These are phyloP conservation scores for Troilus luridus DNA, from an alignment of 2,888 invertebrate species.

Conservation along the genomic window DNA sequence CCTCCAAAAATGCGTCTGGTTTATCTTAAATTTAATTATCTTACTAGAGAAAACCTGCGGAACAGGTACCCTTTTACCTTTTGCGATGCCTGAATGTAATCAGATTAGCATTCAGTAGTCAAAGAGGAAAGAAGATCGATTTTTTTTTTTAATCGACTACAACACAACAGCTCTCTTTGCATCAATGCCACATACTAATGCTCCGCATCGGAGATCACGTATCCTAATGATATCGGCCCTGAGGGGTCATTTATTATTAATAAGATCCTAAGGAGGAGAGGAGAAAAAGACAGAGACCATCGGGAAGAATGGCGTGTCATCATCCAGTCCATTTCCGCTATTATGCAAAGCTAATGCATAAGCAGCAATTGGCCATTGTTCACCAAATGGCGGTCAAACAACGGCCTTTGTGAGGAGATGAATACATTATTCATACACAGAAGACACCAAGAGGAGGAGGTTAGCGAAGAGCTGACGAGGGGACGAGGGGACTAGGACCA, in stretches of 20 bases:
- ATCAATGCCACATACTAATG: conserved; percentile 15
- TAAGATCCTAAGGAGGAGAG: conserved; percentile 36
- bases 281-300: conserved; percentile 28
- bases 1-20: no score
- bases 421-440: conserved; percentile 45
- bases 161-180: not conserved
- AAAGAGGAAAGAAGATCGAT: not conserved
- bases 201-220: not conserved
- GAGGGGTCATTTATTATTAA: conserved; percentile 36
- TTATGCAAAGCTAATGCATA: conserved; percentile 46
- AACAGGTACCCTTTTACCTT: not conserved
- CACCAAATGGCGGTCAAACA: conserved; percentile 49
- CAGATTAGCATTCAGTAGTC: not conserved
- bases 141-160: not conserved
- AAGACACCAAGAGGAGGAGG: conserved; percentile 10
- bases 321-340: conserved; percentile 48
- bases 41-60: no score
- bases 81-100: not conserved
- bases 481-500: not conserved
- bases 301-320: conserved; percentile 45
- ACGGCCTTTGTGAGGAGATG: conserved; percentile 33
- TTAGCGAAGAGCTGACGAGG: not conserved
- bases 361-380: conserved; percentile 48
- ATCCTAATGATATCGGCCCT: conserved; percentile 38
- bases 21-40: no score